Conservation (phyloP, 92 coral and sea anemone genomes). For the Metridium senile region DNA sequence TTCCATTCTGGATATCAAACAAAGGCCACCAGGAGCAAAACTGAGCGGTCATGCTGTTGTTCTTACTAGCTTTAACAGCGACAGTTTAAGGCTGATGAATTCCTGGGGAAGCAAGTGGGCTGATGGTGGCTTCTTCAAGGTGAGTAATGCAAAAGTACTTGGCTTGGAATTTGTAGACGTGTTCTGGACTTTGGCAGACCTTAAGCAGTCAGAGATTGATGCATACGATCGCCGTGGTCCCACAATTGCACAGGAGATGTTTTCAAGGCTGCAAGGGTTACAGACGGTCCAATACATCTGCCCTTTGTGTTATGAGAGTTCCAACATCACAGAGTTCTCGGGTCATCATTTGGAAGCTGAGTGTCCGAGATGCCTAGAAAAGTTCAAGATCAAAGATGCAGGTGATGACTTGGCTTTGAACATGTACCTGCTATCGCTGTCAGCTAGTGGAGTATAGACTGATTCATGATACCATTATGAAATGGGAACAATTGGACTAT, state of each 20-base stretch:
- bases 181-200: slow-evolving; percentile 23
- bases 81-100: slow-evolving; percentile 63
- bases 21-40: background rate
- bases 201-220: slow-evolving; percentile 22
- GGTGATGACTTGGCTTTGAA: slow-evolving; percentile 45
- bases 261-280: slow-evolving; percentile 21
- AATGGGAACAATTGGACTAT: too few species aligned
- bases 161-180: slow-evolving; percentile 56
- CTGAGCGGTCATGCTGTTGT: slow-evolving; percentile 56
- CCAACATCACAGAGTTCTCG: slow-evolving; percentile 6
- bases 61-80: slow-evolving; percentile 50
- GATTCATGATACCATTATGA: too few species aligned
- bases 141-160: slow-evolving; percentile 53
- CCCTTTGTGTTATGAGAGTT: slow-evolving; percentile 9
- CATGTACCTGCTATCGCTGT: slow-evolving; percentile 46
- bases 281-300: slow-evolving; percentile 31
- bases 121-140: slow-evolving; percentile 66
- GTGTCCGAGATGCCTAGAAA: slow-evolving; percentile 5
- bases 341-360: slow-evolving; percentile 10
- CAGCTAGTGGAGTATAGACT: background rate
- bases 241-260: slow-evolving; percentile 19
- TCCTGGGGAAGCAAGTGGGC: slow-evolving; percentile 57
- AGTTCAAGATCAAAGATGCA: background rate
- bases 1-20: slow-evolving; percentile 16
- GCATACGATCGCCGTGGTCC: slow-evolving; percentile 19